phyloP scores from a whole-genome alignment of 2,113 vertebrate genomes.

The Crypturellus undulatus region DNA sequence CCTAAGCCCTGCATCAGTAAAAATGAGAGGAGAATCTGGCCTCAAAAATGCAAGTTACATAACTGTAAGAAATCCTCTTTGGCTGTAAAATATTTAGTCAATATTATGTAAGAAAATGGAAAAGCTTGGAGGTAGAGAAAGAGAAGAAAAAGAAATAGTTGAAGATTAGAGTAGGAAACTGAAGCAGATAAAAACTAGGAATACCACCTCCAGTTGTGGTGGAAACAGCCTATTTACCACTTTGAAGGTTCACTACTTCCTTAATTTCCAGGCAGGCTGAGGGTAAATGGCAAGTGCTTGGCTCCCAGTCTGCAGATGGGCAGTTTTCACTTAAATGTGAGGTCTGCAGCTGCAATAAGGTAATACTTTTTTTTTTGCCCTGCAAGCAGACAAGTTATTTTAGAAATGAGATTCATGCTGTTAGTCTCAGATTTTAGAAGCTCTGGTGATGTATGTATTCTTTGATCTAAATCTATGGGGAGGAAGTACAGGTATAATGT shows the following conservation, averaged over 20 bases:
- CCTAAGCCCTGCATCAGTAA: neutral
- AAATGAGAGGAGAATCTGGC: constrained; percentile 33
- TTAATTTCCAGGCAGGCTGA: neutral
- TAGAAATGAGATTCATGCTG: neutral
- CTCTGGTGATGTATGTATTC: neutral
- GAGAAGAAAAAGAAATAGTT: constrained; percentile 16
- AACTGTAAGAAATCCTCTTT: constrained; percentile 43
- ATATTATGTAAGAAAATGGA: constrained; percentile 55
- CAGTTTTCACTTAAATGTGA: neutral
- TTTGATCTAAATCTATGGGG: neutral
- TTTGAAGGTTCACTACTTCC: neutral
- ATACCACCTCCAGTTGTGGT: neutral
- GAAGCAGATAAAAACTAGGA: constrained; percentile 34
- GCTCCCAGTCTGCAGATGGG: neutral
- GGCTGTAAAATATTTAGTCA: constrained; percentile 53
- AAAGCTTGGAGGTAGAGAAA: constrained; percentile 41
- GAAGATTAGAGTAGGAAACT: constrained; percentile 55
- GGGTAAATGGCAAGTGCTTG: neutral
- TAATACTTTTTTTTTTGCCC: neutral
- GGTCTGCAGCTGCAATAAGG: neutral
- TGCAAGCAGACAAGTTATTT: neutral
- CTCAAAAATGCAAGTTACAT: constrained; percentile 13
- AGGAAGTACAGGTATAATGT: too few relatives aligned
- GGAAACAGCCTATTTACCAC: constrained; percentile 30
- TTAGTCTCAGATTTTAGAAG: neutral